Percentiles rank a stretch among this genome's conserved stretches.
Evolutionary conservation across 1,140 invertebrate species (phyloP).

Genomic region (Drosophila pseudoobscura): DNA sequence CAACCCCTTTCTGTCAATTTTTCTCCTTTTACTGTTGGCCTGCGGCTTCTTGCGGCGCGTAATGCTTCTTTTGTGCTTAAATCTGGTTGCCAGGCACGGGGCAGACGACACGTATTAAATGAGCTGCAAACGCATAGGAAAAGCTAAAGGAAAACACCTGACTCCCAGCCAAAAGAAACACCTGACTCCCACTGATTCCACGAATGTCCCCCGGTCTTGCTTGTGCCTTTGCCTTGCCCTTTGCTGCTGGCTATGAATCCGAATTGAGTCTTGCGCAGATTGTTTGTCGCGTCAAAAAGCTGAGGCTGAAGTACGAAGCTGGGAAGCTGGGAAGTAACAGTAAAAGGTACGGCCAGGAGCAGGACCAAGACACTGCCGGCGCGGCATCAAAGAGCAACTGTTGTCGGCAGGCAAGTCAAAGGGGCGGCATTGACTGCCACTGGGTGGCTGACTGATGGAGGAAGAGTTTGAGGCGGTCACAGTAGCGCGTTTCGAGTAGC

Average conservation of each 20-base stretch:
- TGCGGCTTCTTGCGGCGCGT: slow-evolving; percentile 67
- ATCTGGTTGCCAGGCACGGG: slow-evolving; percentile 77
- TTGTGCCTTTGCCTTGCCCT: background rate
- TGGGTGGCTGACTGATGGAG: slow-evolving; percentile 15
- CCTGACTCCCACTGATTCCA: background rate
- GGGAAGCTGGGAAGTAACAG: slow-evolving; percentile 5
- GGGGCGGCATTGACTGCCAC: slow-evolving; percentile 6
- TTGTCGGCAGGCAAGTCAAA: slow-evolving; percentile 52
- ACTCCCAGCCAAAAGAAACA: slow-evolving; percentile 2
- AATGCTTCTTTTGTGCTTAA: slow-evolving; percentile 78
- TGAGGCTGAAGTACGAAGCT: slow-evolving; percentile 20
- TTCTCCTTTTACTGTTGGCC: slow-evolving; percentile 47
- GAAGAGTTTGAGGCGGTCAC: slow-evolving; percentile 50
- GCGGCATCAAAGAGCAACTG: slow-evolving; percentile 62
- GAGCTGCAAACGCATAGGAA: slow-evolving; percentile 69
- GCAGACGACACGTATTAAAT: slow-evolving; percentile 79
- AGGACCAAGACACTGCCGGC: slow-evolving; percentile 28
- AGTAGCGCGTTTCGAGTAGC: slow-evolving; percentile 72
- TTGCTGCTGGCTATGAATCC: slow-evolving; percentile 37
- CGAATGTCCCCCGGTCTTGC: too few relatives aligned
- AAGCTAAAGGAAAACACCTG: slow-evolving; percentile 56
- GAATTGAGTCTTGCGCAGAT: slow-evolving; percentile 68
- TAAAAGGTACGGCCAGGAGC: background rate
- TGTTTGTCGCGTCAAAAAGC: slow-evolving; percentile 58
- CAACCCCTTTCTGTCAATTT: slow-evolving; percentile 13